Base-by-base conservation (phyloP, 2,113 vertebrate genomes). In the Laticauda colubrina region DNA sequence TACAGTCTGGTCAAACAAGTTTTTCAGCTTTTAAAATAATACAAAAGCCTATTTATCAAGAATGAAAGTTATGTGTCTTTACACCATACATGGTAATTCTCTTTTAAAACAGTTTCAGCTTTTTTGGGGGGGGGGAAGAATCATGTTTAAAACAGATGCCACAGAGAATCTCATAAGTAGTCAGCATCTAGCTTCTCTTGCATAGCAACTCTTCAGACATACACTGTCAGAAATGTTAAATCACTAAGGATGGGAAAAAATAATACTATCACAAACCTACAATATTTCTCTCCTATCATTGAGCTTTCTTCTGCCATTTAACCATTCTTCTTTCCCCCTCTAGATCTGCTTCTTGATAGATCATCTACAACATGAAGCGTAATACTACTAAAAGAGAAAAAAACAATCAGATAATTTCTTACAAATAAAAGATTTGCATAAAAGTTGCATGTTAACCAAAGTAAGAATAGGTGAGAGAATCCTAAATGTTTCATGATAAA, bases 321-420 rank as follows among this genome's bases (percentile, higher is more conserved):
- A 90, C 55, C 89, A 93, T 34, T 89, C 95, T 10, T 91, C 95
- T 94, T 89, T 95, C 89, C 54, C 75, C 3, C 34, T 81, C 75
- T 94, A 94, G 95, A 93, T 95, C 57, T 92, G 91, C 94, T 91
- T 15, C 69, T 85, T 88, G 94, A 93, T 90, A 94, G 94, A 93
- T 95, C 92, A 90, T 93, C 96, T 95, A 90, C 91, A 86, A 61
- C 95, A 96, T 94, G 96, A 95, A 95, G 90, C 91, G 92, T 94
- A 92, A 96, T 87, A 96, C 92, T 95, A 93, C 94, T 95, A 96
- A 92, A 95, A 96, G 95, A 96, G 95, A 96, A 51, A 10, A 94
- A 93, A 90, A 93, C 29, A 53, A 86, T 3, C 12, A 53, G 21
- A 96, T 89, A 89, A 96, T 53, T 90, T 95, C 88, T 94, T 91